Percentiles rank a stretch among this genome's conserved stretches.
Conservation (phyloP, 1,140 invertebrate species). For the Nautilus pompilius region DNA sequence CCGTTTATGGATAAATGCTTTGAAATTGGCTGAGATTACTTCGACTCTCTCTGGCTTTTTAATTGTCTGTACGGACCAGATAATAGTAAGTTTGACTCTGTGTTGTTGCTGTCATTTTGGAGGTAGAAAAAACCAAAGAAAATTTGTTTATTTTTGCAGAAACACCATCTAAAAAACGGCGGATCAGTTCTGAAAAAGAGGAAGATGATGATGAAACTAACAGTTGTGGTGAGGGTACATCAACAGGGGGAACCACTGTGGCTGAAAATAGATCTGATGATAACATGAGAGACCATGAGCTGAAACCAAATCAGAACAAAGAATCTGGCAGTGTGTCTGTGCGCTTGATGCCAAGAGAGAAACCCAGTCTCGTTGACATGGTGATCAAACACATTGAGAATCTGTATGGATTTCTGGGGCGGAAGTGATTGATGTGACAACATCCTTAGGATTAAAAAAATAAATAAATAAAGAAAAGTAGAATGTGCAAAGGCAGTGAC, state of each 20-base stretch:
- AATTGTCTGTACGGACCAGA: neutral
- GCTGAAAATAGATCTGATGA: conserved; percentile 6
- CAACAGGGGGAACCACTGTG: neutral
- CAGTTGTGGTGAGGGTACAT: neutral
- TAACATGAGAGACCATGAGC: conserved; percentile 2
- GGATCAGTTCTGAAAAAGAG: conserved; percentile 20
- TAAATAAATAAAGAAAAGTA: no score
- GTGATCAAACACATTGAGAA: conserved; percentile 41
- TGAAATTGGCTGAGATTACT: neutral
- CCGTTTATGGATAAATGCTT: neutral
- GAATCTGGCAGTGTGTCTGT: neutral
- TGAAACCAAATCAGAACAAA: neutral
- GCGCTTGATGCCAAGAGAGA: conserved; percentile 16
- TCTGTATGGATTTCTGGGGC: conserved; percentile 19
- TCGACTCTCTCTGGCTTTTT: neutral
- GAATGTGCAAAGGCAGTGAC: no score
- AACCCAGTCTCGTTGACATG: conserved; percentile 31
- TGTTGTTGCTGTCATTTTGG: neutral
- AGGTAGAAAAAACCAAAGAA: neutral
- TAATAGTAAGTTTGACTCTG: neutral
- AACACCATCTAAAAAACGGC: conserved; percentile 31
- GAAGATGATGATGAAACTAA: neutral
- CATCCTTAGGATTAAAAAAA: no score
- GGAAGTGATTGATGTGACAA: no score
- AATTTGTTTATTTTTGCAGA: conserved; percentile 17